Percentiles rank a stretch among this genome's conserved stretches.
phyloP scores from a whole-genome alignment of 2,797 vertebrate genomes.

The Sebastolobus alascanus region DNA sequence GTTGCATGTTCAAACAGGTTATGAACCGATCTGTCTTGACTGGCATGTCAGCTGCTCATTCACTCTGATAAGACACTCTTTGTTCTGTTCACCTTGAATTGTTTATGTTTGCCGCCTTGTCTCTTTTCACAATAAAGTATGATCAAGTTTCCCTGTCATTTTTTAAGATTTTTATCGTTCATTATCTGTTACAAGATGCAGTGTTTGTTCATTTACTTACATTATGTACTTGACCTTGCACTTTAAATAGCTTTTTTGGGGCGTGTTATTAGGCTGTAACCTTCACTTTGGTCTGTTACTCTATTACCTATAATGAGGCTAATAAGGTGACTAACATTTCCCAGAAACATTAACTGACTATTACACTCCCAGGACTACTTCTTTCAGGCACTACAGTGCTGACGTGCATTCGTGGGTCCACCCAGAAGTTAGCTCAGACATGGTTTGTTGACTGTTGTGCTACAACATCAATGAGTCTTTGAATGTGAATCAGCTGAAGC shows the following conservation, averaged over 20 bases:
- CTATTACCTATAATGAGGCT: not conserved
- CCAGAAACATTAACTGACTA: not conserved
- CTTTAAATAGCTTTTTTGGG: not conserved
- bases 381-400: not conserved
- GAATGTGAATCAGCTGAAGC: slow-evolving; percentile 6
- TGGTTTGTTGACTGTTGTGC: slow-evolving; percentile 34
- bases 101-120: slow-evolving; percentile 4
- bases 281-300: not conserved
- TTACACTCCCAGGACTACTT: not conserved
- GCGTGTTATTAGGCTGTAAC: not conserved
- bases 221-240: not conserved
- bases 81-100: not conserved
- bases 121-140: not conserved
- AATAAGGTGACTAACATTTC: not conserved
- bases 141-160: not conserved
- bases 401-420: not conserved
- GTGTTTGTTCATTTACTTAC: not conserved
- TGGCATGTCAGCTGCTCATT: slow-evolving; percentile 13
- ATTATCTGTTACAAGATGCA: not conserved
- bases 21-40: slow-evolving; percentile 35
- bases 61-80: not conserved
- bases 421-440: slow-evolving; percentile 3
- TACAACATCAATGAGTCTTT: not conserved
- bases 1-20: slow-evolving; percentile 65
- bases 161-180: not conserved